These are phyloP conservation scores for Dissostichus mawsoni DNA, from an alignment of 2,113 vertebrate species.

Conservation along the genomic window DNA sequence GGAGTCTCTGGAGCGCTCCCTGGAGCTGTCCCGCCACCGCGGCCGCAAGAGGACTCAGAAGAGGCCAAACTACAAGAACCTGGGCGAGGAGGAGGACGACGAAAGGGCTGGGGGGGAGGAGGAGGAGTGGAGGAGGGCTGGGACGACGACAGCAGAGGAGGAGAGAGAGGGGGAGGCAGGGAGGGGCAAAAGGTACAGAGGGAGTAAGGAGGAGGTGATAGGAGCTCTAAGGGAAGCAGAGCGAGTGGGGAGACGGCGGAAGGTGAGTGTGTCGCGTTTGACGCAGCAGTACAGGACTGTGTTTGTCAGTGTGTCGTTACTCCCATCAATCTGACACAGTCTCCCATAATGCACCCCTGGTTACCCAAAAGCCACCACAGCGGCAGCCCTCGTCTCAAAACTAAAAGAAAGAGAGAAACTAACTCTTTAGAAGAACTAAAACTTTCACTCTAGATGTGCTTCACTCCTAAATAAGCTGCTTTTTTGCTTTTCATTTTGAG, in stretches of 20 bases:
- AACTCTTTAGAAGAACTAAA: neutral
- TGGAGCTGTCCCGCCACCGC: conserved; percentile 95
- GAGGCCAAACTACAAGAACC: conserved; percentile 98
- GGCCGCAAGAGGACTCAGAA: conserved; percentile 93
- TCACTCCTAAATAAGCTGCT: neutral
- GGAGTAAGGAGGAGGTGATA: conserved; percentile 91
- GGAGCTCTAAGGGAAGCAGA: conserved; percentile 88
- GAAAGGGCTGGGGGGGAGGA: conserved; percentile 84
- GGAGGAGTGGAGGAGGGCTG: conserved; percentile 73
- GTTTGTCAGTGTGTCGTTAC: conserved; percentile 60
- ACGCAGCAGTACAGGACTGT: conserved; percentile 69
- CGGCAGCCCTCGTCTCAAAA: conserved; percentile 71
- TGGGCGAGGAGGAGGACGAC: conserved; percentile 97
- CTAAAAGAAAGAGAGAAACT: conserved; percentile 50
- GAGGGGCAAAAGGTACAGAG: conserved; percentile 90
- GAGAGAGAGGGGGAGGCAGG: conserved; percentile 88
- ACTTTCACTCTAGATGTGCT: neutral
- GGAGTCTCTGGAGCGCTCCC: conserved; percentile 93
- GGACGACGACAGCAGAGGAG: conserved; percentile 80
- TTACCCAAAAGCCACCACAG: conserved; percentile 45
- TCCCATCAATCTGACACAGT: conserved; percentile 58
- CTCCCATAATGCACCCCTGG: conserved; percentile 64
- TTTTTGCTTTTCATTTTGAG: conserved; percentile 10
- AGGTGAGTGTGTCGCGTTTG: conserved; percentile 87
- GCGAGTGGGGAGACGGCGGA: conserved; percentile 92